Evolutionary conservation across 2,888 invertebrate genomes (phyloP), one percentile per base, ranked within the genome.

Genomic region (Drosophila dives): DNA sequence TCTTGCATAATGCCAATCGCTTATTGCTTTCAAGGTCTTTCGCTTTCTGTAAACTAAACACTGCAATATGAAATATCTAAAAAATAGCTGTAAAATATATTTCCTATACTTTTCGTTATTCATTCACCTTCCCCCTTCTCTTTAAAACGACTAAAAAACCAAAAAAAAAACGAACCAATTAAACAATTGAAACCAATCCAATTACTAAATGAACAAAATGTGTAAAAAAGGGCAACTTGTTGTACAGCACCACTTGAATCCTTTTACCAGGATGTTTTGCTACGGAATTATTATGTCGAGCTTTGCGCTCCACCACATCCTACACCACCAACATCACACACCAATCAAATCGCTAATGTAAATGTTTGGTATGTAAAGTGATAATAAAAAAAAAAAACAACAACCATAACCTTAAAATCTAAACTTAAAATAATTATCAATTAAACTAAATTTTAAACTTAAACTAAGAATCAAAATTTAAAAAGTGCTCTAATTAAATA

Each of bases 191-290:
- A 72, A 72, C 66, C 76, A 80, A 77, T 65, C 62, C 64, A 81
- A 83, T 69, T 63, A 76, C 62, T 61, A 63, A 50, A 84, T 72
- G 68, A 80, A 80, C 68, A 77, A 87, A 81, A 86, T 88, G 87
- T 86, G 71, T 82, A 77, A 77, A 80, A 84, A 87, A 91, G 90
- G 89, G 86, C 85, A 81, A 91, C 90, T 89, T 90, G 89, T 90
- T 91, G 89, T 90, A 89, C 90, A 85, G 89, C 89, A 90, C 89
- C 89, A 90, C 89, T 86, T 85, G 87, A 91, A 89, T 89, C 89
- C 81, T 89, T 89, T 86, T 89, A 89, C 87, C 89, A 90, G 91
- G 90, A 89, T 85, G 84, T 90, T 80, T 89, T 90, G 85, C 87
- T 89, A 89, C 85, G 90, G 83, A 89, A 89, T 86, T 89, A 90